phyloP scores from a whole-genome alignment of 2,888 invertebrate species.

The Agonopterix arenella region DNA sequence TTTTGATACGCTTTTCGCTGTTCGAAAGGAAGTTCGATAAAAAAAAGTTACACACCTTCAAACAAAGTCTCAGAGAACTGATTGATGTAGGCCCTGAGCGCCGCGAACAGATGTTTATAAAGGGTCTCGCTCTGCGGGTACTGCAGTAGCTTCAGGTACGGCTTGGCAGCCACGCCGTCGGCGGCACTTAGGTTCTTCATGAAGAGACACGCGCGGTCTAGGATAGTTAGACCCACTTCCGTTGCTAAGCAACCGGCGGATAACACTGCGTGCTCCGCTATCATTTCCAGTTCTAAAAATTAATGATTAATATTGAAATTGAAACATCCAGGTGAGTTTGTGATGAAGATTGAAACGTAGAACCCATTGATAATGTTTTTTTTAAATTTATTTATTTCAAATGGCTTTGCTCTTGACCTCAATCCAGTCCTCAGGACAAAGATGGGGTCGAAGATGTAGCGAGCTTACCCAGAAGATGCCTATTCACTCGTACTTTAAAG shows the following conservation, averaged over 20 bases:
- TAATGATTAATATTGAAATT: too few relatives aligned
- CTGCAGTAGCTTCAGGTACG: constrained; percentile 91
- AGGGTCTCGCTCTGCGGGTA: constrained; percentile 94
- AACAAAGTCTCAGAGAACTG: constrained; percentile 90
- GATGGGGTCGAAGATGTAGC: too few relatives aligned
- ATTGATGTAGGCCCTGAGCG: constrained; percentile 93
- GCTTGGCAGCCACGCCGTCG: constrained; percentile 88
- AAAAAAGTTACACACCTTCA: constrained; percentile 76
- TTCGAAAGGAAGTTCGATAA: too few relatives aligned
- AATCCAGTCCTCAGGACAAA: too few relatives aligned
- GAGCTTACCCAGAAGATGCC: too few relatives aligned
- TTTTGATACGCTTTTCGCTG: too few relatives aligned
- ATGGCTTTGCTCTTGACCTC: too few relatives aligned
- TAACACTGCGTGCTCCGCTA: constrained; percentile 59
- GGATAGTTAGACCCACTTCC: constrained; percentile 91
- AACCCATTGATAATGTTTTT: too few relatives aligned
- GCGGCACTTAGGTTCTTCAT: constrained; percentile 87
- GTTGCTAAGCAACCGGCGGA: constrained; percentile 82
- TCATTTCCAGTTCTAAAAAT: constrained; percentile 53
- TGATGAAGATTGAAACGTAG: too few relatives aligned
- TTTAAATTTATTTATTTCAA: too few relatives aligned
- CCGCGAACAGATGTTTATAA: constrained; percentile 94
- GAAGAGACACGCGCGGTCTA: constrained; percentile 92
- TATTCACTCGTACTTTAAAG: too few relatives aligned
- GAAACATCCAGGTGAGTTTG: too few relatives aligned